Evolutionary conservation across 2,113 vertebrate species (phyloP).

Genomic region (Cheilinus undulatus): DNA sequence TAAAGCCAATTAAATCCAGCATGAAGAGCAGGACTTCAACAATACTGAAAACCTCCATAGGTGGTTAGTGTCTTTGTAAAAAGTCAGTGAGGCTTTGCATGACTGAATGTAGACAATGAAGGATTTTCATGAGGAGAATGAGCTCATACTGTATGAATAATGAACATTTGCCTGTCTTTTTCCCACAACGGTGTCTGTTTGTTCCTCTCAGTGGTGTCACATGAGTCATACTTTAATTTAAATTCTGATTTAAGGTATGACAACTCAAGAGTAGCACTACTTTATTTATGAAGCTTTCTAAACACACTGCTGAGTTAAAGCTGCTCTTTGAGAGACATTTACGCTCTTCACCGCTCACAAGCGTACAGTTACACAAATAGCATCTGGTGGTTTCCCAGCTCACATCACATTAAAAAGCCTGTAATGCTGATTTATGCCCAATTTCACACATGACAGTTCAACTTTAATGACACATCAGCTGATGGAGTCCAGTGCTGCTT

Average conservation of each 20-base stretch:
- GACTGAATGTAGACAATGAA: constrained; percentile 2
- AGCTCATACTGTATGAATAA: constrained; percentile 9
- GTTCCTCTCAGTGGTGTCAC: neutral
- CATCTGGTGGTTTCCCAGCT: neutral
- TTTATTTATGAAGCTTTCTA: constrained; percentile 30
- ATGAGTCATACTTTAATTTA: constrained; percentile 20
- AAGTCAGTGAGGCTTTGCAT: constrained; percentile 14
- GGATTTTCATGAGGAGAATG: neutral
- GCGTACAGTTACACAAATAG: neutral
- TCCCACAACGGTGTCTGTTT: neutral
- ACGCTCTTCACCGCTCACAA: neutral
- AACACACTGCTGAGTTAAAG: neutral
- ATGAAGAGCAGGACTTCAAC: constrained; percentile 22
- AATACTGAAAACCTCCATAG: constrained; percentile 1
- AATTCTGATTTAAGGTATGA: constrained; percentile 28
- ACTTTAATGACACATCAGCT: neutral
- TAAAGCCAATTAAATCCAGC: constrained; percentile 18
- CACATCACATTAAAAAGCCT: neutral
- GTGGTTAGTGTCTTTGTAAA: constrained; percentile 10
- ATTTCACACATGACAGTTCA: neutral
- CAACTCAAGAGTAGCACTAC: neutral
- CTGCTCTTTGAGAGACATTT: neutral
- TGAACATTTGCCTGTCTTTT: neutral
- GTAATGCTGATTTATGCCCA: neutral
- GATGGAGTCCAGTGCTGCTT: neutral